phyloP scores from a whole-genome alignment of 2,113 vertebrate genomes.

The Poecile atricapillus region DNA sequence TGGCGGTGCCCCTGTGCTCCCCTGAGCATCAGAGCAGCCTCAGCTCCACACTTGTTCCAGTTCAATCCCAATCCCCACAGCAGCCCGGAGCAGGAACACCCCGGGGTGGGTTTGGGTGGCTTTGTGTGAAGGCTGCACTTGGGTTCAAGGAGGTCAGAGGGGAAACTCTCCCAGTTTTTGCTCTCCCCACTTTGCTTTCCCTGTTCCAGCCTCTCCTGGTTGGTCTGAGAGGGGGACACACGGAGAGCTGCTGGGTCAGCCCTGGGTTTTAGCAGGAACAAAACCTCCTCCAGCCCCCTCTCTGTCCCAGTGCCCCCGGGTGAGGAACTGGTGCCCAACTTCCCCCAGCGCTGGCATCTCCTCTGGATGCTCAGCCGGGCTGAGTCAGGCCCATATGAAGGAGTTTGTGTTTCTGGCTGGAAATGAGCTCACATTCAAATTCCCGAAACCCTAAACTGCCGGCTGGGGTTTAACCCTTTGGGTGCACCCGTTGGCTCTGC shows the following conservation, averaged over 20 bases:
- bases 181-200: not conserved
- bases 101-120: not conserved
- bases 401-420: not conserved
- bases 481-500: not conserved
- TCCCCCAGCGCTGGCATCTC: not conserved
- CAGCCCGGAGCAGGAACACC: not conserved
- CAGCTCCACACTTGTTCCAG: not conserved
- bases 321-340: not conserved
- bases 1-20: not conserved
- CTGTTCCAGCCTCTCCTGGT: not conserved
- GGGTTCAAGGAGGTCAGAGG: not conserved
- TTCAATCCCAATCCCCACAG: not conserved
- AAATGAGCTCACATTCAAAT: not conserved
- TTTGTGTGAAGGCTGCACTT: not conserved
- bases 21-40: not conserved
- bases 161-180: not conserved
- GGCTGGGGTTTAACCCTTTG: not conserved
- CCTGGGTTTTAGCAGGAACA: not conserved
- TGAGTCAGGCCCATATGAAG: not conserved
- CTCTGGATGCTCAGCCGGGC: not conserved
- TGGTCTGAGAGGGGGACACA: not conserved
- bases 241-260: fast-evolving
- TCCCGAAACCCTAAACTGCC: not conserved
- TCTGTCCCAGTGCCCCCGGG: fast-evolving
- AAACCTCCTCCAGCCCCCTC: not conserved